These are phyloP conservation scores for Nymphalis urticae DNA, from an alignment of 2,888 invertebrate genomes.

Conservation along the genomic window DNA sequence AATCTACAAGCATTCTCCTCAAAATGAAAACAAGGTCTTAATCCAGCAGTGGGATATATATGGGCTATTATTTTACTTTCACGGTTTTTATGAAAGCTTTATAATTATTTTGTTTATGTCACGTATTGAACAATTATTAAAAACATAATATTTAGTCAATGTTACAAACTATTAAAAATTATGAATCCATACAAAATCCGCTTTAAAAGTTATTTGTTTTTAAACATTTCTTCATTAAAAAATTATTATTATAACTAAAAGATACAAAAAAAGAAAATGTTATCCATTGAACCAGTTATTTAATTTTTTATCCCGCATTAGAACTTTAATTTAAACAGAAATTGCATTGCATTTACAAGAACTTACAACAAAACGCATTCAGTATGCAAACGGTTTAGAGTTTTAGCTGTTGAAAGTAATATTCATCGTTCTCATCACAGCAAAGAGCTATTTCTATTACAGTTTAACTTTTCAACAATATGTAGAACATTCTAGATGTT, in stretches of 20 bases:
- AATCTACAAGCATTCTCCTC: too few relatives aligned
- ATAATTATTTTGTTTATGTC: too few relatives aligned
- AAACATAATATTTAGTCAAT: not conserved
- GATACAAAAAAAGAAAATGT: not conserved
- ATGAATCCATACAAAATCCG: too few relatives aligned
- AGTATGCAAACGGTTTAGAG: slow-evolving; percentile 7
- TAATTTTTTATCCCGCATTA: not conserved
- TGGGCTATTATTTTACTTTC: too few relatives aligned
- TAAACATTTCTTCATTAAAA: not conserved
- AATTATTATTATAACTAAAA: not conserved
- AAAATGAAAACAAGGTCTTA: too few relatives aligned
- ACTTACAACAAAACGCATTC: slow-evolving; percentile 14
- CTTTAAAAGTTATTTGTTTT: too few relatives aligned
- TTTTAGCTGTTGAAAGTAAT: slow-evolving; percentile 13
- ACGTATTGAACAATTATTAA: too few relatives aligned
- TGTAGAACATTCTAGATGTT: not conserved
- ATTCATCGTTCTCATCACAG: slow-evolving; percentile 15
- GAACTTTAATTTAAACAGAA: slow-evolving; percentile 7
- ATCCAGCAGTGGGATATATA: too few relatives aligned
- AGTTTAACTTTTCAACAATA: slow-evolving; percentile 1
- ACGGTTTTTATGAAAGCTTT: too few relatives aligned
- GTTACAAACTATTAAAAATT: too few relatives aligned
- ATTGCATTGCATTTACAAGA: slow-evolving; percentile 12
- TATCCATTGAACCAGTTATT: not conserved
- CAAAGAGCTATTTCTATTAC: slow-evolving; percentile 6